A percentile compares a stretch with the other conserved stretches of the same genome.
Evolutionary conservation across 2,113 vertebrate species (phyloP).

Genomic region (Vicugna pacos): DNA sequence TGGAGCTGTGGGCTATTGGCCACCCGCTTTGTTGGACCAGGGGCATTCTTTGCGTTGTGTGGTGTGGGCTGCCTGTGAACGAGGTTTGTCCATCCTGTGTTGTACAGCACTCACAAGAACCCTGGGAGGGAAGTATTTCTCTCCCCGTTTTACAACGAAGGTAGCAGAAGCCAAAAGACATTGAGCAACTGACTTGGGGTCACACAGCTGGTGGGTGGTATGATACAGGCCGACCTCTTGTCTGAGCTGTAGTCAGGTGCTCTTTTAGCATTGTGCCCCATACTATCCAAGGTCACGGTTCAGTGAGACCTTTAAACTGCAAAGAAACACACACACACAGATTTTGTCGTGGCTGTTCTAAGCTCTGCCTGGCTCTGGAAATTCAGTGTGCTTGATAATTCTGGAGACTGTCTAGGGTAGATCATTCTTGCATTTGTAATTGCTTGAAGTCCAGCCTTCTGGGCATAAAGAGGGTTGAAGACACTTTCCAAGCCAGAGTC

Average conservation of each 20-base stretch:
- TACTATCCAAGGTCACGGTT: neutral
- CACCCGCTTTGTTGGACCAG: neutral
- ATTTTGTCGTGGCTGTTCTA: neutral
- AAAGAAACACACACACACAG: neutral
- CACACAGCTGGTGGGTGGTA: neutral
- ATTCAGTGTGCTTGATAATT: neutral
- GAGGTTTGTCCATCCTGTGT: neutral
- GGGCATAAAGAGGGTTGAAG: neutral
- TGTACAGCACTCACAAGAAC: neutral
- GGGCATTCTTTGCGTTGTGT: neutral
- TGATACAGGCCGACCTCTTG: fast-evolving
- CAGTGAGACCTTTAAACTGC: neutral
- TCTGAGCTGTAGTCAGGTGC: too few species aligned
- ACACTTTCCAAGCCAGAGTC: neutral
- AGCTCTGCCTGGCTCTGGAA: neutral
- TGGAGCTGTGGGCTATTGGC: neutral
- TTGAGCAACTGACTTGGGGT: neutral
- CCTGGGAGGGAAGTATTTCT: neutral
- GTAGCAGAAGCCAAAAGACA: neutral
- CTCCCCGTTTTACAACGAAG: neutral
- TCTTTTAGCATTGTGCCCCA: neutral
- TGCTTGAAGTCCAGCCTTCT: neutral
- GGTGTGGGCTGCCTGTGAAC: fast-evolving
- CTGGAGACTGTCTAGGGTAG: neutral
- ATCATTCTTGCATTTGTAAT: neutral